Conservation (phyloP, 2,797 vertebrate genomes). For the Pangasius krempfi region DNA sequence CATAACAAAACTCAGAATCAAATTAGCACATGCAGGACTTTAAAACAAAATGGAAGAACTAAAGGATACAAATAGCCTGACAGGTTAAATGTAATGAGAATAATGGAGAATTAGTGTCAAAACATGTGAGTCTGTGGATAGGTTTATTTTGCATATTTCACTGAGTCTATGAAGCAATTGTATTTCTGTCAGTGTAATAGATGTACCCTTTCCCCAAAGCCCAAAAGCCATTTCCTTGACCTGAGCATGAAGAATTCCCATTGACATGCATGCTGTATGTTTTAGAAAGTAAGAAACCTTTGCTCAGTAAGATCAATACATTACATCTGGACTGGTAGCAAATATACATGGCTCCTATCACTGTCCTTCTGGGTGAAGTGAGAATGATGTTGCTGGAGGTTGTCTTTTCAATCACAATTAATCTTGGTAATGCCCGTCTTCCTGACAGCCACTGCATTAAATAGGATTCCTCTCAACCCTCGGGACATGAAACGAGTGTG, state of each 20-base stretch:
- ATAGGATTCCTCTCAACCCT: background rate
- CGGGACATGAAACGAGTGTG: background rate
- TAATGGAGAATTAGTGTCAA: background rate
- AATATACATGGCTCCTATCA: background rate
- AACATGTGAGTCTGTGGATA: background rate
- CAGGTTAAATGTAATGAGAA: background rate
- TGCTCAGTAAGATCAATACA: background rate
- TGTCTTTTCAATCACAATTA: constrained; percentile 19
- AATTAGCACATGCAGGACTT: no score
- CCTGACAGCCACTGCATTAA: constrained; percentile 4
- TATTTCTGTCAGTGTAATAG: constrained; percentile 11
- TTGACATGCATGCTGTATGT: background rate
- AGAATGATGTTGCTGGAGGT: background rate
- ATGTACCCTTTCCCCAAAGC: background rate
- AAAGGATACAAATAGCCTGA: background rate
- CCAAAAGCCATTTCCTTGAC: background rate
- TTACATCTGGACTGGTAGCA: background rate
- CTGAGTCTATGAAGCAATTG: constrained; percentile 7
- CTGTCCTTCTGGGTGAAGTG: background rate
- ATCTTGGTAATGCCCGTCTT: background rate
- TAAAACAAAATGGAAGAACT: no score
- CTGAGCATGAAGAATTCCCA: background rate
- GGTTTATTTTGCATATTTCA: background rate
- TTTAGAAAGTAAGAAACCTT: background rate
- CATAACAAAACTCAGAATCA: no score